Evolutionary conservation across 2,113 vertebrate genomes (phyloP).

Genomic region (Misgurnus anguillicaudatus): DNA sequence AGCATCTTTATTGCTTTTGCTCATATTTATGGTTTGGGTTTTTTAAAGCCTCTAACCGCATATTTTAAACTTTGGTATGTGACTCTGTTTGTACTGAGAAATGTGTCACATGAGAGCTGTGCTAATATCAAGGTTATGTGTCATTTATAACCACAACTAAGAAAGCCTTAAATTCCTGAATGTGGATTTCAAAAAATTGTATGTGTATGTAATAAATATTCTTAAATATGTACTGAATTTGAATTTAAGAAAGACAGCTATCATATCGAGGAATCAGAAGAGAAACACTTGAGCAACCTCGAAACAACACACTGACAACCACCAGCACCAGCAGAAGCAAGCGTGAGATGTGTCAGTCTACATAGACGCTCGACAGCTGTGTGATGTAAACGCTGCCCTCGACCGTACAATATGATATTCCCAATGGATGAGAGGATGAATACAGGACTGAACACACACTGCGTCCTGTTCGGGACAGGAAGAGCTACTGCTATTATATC

Average conservation of each 20-base stretch:
- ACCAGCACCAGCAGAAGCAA: not conserved
- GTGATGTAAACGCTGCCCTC: constrained; percentile 1
- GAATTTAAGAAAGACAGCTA: no score
- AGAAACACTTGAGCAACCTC: not conserved
- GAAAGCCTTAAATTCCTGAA: no score
- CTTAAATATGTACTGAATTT: no score
- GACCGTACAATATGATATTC: constrained; percentile 32
- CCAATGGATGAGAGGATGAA: constrained; percentile 45
- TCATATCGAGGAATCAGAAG: no score
- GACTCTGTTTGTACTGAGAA: no score
- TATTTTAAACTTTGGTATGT: no score
- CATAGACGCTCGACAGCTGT: not conserved
- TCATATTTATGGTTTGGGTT: not conserved
- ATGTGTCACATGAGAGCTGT: no score
- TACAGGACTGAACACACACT: constrained; percentile 43
- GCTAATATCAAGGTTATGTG: no score
- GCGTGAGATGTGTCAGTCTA: no score
- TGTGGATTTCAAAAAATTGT: no score
- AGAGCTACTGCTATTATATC: constrained; percentile 70
- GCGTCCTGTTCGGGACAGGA: constrained; percentile 73
- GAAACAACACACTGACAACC: not conserved
- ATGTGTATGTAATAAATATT: no score
- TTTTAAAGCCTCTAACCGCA: not conserved
- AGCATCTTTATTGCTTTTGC: not conserved
- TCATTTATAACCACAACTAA: no score